Evolutionary conservation across 2,113 vertebrate species (phyloP), one percentile per base, ranked within the genome.

Genomic region (Phaethornis superciliosus): DNA sequence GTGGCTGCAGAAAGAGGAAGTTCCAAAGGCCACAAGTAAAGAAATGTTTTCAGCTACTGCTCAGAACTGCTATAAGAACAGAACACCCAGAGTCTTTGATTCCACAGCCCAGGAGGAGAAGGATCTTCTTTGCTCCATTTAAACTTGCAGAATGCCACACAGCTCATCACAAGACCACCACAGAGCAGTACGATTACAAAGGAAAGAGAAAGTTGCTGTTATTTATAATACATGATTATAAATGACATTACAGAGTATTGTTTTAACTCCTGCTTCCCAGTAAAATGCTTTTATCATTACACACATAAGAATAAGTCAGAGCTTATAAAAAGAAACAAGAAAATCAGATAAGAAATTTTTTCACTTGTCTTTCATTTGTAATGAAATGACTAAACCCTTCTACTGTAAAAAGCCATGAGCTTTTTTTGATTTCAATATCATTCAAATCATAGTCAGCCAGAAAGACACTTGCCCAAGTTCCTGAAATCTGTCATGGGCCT

Each of bases 241-340:
- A 33, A 11, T 1, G 3, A 13, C 30, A 13, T 22, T 20, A 60
- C 9, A 5, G 1, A 30, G 46, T 23, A 37, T 26, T 0, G 0
- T 47, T 79, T 49, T 32, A 72, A 65, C 12, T 37, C 26, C 20
- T 8, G 21, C 78, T 77, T 67, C 68, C 51, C 37, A 58, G 23
- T n/a, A 80, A 69, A 59, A 67, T 0, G 1, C 24, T 2, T 85
- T 81, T 81, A 40, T 28, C 17, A 21, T 26, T 40, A 9, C 37
- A 15, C 10, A 62, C 82, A 32, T 14, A 91, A 77, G 40, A 77
- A 81, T 26, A 88, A 86, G 71, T 1, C 0, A 3, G 54, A 80
- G 42, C 9, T 55, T 67, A 85, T 40, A 77, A 77, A 92, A 90
- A 75, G 44, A 93, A 62, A 81, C 44, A 77, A 89, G 42, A 35